Base-by-base conservation (phyloP, 2,888 invertebrate genomes). In the Parascotia fuliginaria region DNA sequence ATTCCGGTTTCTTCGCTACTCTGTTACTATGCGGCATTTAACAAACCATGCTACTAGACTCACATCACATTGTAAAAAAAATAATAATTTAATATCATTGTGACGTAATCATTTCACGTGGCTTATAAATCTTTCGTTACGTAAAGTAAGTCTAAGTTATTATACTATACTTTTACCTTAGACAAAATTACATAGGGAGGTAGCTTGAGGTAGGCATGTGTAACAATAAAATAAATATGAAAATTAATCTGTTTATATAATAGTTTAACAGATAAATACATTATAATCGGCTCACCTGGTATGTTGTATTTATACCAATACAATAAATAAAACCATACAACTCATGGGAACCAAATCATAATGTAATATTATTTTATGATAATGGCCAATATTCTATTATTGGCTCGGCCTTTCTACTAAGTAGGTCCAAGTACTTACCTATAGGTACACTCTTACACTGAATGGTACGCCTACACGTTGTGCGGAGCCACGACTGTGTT, bases 1-100 rank as follows among this genome's bases (percentile, higher is more conserved):
- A 85, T 79, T 85, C 88, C 88, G 85, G 88, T 83, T 84, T 75
- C 69, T 64, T 80, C 78, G 80, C 80, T 85, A 83, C 80, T 78
- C 74, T 74, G 85, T 87, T 87, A 73, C 87, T 75, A 83, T 66
- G 81, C 73, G 73, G 72, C 66, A 68, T 63, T 61, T 63, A 68
- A 67, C 70, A 70, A 70, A 68, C 70, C 70, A 64, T 61, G 68
- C 67, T 62, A 71, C 65, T 73, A 69, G 70, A 70, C 69, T 73
- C 71, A 70, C 73, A 70, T 69, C 59, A 67, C 73, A 75, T n/a
- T 55, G 56, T 39, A 41, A 72, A 70, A 75, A 77, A 75, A 75
- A 74, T 77, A 76, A 24, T n/a, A n/a, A n/a, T n/a, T n/a, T n/a
- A n/a, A 76, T 69, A 63, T 71, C 63, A 75, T 75, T 79, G 79